A percentile compares a stretch with the other conserved stretches of the same genome.
Evolutionary conservation across 2,888 invertebrate species (phyloP).

Genomic region (Anticlea derivata): DNA sequence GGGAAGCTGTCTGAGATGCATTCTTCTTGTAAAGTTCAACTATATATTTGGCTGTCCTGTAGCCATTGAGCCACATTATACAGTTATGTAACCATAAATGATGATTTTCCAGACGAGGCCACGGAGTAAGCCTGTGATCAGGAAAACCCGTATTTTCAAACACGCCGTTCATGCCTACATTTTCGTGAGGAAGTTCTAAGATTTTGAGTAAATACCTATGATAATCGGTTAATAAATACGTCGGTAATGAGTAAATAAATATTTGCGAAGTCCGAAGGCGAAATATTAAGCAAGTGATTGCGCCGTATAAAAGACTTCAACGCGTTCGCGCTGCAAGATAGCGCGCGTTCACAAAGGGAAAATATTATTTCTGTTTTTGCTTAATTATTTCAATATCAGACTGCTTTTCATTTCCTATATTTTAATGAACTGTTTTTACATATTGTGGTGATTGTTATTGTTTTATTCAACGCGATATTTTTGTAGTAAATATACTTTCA

Average conservation of each 20-base stretch:
- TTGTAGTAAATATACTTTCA: too few relatives aligned
- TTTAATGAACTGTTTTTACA: slow-evolving; percentile 12
- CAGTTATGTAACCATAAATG: slow-evolving; percentile 64
- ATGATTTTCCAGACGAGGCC: slow-evolving; percentile 32
- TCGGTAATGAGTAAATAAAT: slow-evolving; percentile 14
- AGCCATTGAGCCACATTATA: slow-evolving; percentile 54
- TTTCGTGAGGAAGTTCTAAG: slow-evolving; percentile 10
- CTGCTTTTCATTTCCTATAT: slow-evolving; percentile 21
- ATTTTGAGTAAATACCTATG: slow-evolving; percentile 9
- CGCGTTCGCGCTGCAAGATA: slow-evolving; percentile 47
- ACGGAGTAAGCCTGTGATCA: slow-evolving; percentile 17
- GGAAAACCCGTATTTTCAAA: slow-evolving; percentile 13
- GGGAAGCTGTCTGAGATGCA: slow-evolving; percentile 79
- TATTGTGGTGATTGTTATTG: slow-evolving; percentile 1
- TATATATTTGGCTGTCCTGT: slow-evolving; percentile 77
- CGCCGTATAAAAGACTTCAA: slow-evolving; percentile 69
- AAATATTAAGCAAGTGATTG: slow-evolving; percentile 10
- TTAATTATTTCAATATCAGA: slow-evolving; percentile 20
- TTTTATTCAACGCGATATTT: not conserved
- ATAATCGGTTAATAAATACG: slow-evolving; percentile 2
- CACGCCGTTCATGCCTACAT: not conserved
- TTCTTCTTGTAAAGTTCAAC: slow-evolving; percentile 82
- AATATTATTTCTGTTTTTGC: slow-evolving; percentile 19
- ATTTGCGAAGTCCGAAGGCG: slow-evolving; percentile 15
- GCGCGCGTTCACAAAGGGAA: slow-evolving; percentile 21